Conservation (phyloP, 1,140 invertebrate species). For the Hylyphantes graminicola region DNA sequence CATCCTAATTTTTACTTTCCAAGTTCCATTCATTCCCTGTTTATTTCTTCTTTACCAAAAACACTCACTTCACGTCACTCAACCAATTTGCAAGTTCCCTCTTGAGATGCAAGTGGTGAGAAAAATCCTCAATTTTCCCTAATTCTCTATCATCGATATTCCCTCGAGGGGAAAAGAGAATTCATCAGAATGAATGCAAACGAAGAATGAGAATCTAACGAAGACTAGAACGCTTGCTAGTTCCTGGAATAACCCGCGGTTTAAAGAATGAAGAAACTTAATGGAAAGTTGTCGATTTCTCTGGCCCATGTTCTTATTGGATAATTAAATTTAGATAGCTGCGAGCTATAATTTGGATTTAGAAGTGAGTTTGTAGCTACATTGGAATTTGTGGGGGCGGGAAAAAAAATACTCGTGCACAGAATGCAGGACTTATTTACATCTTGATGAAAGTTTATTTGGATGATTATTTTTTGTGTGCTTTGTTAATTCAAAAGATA, state of each 20-base stretch:
- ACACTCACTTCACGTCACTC: slow-evolving; percentile 1
- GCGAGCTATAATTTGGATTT: slow-evolving; percentile 20
- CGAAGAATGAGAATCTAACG: slow-evolving; percentile 31
- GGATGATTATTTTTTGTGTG: background rate
- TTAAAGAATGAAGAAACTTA: slow-evolving; percentile 16
- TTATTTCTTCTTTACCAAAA: background rate
- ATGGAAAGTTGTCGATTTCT: slow-evolving; percentile 19
- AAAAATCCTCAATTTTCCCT: slow-evolving; percentile 18
- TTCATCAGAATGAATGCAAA: slow-evolving; percentile 14
- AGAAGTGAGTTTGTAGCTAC: background rate
- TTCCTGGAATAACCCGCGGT: slow-evolving; percentile 27
- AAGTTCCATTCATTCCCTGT: background rate
- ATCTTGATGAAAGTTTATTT: slow-evolving; percentile 35
- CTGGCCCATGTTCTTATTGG: slow-evolving; percentile 26
- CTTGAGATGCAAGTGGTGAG: slow-evolving; percentile 5
- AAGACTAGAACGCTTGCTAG: slow-evolving; percentile 15
- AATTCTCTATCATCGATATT: slow-evolving; percentile 5
- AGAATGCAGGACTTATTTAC: slow-evolving; percentile 15
- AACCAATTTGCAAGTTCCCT: background rate
- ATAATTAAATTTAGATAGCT: slow-evolving; percentile 31
- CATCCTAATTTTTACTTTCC: background rate
- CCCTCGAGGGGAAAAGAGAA: slow-evolving; percentile 1
- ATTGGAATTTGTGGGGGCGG: background rate
- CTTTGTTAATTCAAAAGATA: background rate
- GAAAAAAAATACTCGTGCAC: slow-evolving; percentile 20